phyloP scores from a whole-genome alignment of 2,797 vertebrate species.

The Gambusia yucatana region DNA sequence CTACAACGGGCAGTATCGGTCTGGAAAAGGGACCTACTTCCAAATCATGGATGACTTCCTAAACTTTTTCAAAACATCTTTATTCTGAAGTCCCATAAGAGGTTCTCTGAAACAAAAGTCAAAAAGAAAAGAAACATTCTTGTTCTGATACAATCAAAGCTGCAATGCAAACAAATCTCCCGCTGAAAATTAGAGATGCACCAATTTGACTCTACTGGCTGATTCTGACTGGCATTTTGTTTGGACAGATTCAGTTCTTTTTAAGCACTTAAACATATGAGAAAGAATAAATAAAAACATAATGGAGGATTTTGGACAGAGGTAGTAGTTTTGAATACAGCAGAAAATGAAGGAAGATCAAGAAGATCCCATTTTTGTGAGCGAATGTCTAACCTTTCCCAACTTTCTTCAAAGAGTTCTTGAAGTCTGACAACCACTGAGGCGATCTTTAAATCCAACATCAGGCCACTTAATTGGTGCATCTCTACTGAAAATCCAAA shows the following conservation, averaged over 20 bases:
- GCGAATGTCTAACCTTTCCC: not conserved
- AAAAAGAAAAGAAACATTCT: conserved; percentile 78
- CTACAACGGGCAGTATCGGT: conserved; percentile 60
- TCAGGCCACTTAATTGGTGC: conserved; percentile 16
- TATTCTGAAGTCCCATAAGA: conserved; percentile 86
- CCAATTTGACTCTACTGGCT: not conserved
- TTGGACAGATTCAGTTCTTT: not conserved
- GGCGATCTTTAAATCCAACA: not conserved
- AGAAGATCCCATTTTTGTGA: not conserved
- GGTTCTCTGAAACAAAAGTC: conserved; percentile 87
- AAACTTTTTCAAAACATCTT: conserved; percentile 89
- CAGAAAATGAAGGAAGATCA: not conserved
- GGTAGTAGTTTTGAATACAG: not conserved
- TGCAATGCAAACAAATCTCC: conserved; percentile 61
- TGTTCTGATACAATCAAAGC: conserved; percentile 65
- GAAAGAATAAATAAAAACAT: not conserved
- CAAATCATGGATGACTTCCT: conserved; percentile 88
- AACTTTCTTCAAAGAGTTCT: not conserved
- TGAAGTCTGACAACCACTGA: not conserved
- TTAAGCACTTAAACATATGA: not conserved
- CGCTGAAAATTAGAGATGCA: conserved; percentile 25
- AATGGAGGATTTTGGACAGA: not conserved
- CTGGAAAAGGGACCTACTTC: conserved; percentile 85
- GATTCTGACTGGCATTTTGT: not conserved
- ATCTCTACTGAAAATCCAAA: conserved; percentile 44